Base-by-base conservation (phyloP, 1,140 invertebrate species). In the Heliconius hewitsoni region DNA sequence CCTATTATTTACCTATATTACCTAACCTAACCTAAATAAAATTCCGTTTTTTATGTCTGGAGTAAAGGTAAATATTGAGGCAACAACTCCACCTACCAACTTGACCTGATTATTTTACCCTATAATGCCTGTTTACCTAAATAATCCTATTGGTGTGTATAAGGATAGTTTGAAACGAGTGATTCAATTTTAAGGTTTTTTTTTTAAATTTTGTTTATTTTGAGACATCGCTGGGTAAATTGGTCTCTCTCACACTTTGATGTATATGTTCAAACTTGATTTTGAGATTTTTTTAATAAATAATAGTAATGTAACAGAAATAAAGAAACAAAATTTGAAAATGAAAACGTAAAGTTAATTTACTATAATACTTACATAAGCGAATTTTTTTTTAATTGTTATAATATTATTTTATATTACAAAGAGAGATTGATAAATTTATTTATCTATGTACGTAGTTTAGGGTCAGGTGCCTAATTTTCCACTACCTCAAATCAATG, bases 401-500 rank as follows among this genome's bases (percentile, higher is more conserved):
- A 27, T 39, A 55, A 72, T 19, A 72, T 39, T 42, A 72, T 13
- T 72, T n/a, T 72, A 11, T 72, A 72, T 39, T 39, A 27, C 9
- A 75, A 23, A 60, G 55, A 19, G 60, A 76, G 74, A 76, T 39
- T 60, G 39, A 70, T 42, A 70, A 34, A 23, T 23, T 66, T 11
- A 42, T 11, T 57, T 23, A 23, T 46, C 3, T 46, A 46, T 16
- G 5, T 75, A 75, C 18, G 52, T 75, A 39, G 55, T 19, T 75
- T 75, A 75, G 55, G 74, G 55, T 76, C 60, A 76, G 60, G 42
- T 71, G 74, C 66, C 60, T 66, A 66, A 76, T 76, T 60, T 76
- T 76, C 74, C 74, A 76, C 74, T 76, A 76, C 74, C 74, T 76
- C 74, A 76, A 75, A 70, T 71, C 60, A 70, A 37, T 60, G 60